phyloP scores from a whole-genome alignment of 1,140 invertebrate species.

The Stegodyphus dumicola region DNA sequence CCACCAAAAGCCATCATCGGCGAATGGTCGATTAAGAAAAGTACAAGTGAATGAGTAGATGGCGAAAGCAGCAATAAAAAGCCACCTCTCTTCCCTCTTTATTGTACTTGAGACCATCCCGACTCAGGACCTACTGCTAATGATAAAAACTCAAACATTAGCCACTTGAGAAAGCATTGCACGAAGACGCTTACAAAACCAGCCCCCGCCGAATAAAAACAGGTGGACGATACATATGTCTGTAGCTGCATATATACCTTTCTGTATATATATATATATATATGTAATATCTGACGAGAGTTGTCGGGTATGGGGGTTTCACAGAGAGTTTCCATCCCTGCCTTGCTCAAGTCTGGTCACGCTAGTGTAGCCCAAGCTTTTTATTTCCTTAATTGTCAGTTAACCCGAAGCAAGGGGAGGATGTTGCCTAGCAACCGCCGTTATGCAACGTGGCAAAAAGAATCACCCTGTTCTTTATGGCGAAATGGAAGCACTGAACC shows the following conservation, averaged over 20 bases:
- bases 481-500: conserved; percentile 41
- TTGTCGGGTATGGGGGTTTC: not conserved
- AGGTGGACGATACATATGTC: conserved; percentile 33
- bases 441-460: conserved; percentile 60
- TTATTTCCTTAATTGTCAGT: conserved; percentile 61
- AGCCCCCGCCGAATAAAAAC: conserved; percentile 41
- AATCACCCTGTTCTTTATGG: conserved; percentile 58
- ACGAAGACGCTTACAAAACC: conserved; percentile 48
- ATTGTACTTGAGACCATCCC: conserved; percentile 5
- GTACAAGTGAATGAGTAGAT: conserved; percentile 15
- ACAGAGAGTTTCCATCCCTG: not conserved
- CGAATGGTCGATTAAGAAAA: conserved; percentile 54
- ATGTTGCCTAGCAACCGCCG: conserved; percentile 55
- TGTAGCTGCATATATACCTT: not conserved
- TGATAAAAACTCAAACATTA: conserved; percentile 47
- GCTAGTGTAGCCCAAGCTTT: conserved; percentile 46
- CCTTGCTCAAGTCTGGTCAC: conserved; percentile 40
- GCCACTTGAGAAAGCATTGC: conserved; percentile 40
- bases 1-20: conserved; percentile 10
- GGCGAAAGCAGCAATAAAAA: conserved; percentile 23
- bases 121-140: conserved; percentile 12
- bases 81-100: conserved; percentile 7
- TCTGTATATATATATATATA: conserved; percentile 30
- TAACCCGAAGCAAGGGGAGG: conserved; percentile 51
- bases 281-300: conserved; percentile 55